Evolutionary conservation across 2,888 invertebrate species (phyloP).

Genomic region (Eutolmus rufibarbis): DNA sequence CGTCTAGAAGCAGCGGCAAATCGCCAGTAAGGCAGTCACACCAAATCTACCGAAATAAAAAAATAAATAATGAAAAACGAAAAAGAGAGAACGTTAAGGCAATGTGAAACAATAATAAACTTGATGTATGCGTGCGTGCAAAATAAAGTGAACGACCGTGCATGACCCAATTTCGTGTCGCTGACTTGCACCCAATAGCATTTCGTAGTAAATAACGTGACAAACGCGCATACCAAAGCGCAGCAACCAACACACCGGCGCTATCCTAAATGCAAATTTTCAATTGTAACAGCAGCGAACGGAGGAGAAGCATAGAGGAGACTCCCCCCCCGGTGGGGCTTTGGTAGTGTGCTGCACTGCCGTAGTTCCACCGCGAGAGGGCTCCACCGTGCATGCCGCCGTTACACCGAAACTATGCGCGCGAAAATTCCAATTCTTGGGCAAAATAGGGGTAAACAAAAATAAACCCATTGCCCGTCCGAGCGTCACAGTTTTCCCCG

Average conservation of each 20-base stretch:
- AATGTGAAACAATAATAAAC: constrained; percentile 10
- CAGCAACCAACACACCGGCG: background rate
- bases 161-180: constrained; percentile 75
- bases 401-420: background rate
- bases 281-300: background rate
- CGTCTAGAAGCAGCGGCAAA: constrained; percentile 10
- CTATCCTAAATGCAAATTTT: background rate
- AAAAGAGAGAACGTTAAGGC: background rate
- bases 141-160: constrained; percentile 65
- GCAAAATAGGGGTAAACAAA: background rate
- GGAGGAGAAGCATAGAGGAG: background rate
- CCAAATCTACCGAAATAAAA: background rate
- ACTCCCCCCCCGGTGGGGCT: background rate
- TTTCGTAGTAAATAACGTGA: constrained; percentile 32
- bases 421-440: constrained; percentile 12
- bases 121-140: constrained; percentile 37
- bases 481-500: constrained; percentile 3
- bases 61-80: background rate
- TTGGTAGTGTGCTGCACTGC: background rate
- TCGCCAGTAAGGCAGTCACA: background rate
- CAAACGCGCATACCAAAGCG: background rate
- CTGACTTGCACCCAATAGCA: constrained; percentile 63
- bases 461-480: background rate
- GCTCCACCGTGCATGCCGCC: background rate
- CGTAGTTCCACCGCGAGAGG: background rate